Base-by-base conservation (phyloP, 2,888 invertebrate genomes). In the Danaus chrysippus region DNA sequence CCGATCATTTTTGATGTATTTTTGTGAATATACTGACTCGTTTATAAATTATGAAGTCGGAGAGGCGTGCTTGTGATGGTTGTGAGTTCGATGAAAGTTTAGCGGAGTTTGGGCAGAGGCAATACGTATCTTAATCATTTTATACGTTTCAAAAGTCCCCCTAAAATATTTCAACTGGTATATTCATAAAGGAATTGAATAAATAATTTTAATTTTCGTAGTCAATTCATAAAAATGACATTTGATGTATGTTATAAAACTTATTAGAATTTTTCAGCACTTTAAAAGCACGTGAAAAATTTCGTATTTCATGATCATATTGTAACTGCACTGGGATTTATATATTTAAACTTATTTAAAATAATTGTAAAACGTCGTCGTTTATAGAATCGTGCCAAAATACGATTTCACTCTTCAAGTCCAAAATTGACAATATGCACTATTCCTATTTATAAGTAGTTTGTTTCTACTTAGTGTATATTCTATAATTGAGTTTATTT, bases 1-100 rank as follows among this genome's bases (percentile, higher is more conserved):
- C 72, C 65, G 73, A 76, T 76, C 66, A 69, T 73, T 76, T 77
- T 76, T 74, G 73, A 77, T 76, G 72, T 72, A 60, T 73, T 76
- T 76, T 72, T 71, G 70, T 59, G 58, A 56, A 56, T 64, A 52
- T 58, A 54, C 43, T 64, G 59, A 43, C 8, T 65, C 64, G 42
- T 59, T 60, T 46, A 41, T 56, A 43, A 44, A 15, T 56, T 23
- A 49, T 11, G n/a, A 59, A 54, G 46, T 52, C 59, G 42, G 44
- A 56, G 23, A 42, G 19, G 12, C 53, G n/a, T 54, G 56, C 41
- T 12, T 44, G 56, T 42, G 42, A 44, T 44, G 56, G 15, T 17
- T 49, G 49, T 49, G 23, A 34, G 15, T 15, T 17, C 49, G 15
- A 49, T 17, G 49, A 17, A 17, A 34, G 23, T 34, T 34, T 49